A percentile compares a stretch with the other conserved stretches of the same genome.
These are phyloP conservation scores for Ophion costatus DNA, from an alignment of 2,888 invertebrate species.

Conservation along the genomic window DNA sequence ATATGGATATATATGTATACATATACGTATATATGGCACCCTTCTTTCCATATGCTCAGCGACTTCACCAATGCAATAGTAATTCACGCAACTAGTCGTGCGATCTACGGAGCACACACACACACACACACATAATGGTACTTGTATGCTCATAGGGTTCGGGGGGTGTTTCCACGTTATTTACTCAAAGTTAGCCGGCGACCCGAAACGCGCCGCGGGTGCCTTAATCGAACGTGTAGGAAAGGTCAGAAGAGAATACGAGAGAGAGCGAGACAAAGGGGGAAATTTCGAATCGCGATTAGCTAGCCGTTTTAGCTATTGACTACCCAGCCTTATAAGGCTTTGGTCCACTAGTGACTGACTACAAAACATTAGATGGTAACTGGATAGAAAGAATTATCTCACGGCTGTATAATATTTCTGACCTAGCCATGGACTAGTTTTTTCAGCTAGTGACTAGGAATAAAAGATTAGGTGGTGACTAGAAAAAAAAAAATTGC, in stretches of 20 bases:
- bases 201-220: conserved; percentile 42
- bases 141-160: neutral
- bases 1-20: conserved; percentile 46
- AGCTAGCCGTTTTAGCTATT: no score
- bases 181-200: conserved; percentile 55
- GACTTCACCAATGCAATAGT: conserved; percentile 74
- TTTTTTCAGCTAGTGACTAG: no score
- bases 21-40: conserved; percentile 68
- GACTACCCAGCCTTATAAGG: no score
- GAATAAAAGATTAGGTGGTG: no score
- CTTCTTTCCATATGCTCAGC: conserved; percentile 73
- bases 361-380: no score
- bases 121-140: neutral
- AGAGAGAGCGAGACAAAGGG: neutral
- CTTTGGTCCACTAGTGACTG: no score
- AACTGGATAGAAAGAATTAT: no score
- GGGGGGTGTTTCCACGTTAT: conserved; percentile 54
- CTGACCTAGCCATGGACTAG: no score
- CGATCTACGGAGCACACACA: conserved; percentile 5
- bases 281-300: neutral
- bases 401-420: no score
- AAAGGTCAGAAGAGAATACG: neutral
- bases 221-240: conserved; percentile 52
- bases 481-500: no score
- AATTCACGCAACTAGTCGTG: conserved; percentile 76